Conservation (phyloP, 2,113 vertebrate genomes). For the Sakesphorus luctuosus region DNA sequence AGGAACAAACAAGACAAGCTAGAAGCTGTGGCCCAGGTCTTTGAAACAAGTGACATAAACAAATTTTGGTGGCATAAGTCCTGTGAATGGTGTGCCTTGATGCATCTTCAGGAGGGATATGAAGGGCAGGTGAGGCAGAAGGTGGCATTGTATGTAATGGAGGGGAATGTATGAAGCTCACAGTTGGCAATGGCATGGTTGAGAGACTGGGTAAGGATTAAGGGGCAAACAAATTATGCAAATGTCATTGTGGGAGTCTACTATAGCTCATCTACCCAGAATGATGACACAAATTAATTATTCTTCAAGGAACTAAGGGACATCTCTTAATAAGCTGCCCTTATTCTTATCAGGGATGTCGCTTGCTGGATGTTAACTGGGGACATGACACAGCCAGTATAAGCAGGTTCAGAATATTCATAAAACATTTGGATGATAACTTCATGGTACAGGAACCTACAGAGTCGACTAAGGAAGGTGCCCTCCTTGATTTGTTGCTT, state of each 20-base stretch:
- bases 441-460: not conserved
- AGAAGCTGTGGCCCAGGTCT: not conserved
- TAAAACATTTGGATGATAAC: not conserved
- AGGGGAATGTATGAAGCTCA: no score
- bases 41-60: not conserved
- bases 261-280: not conserved
- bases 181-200: no score
- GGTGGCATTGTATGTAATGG: no score
- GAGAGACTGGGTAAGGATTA: not conserved
- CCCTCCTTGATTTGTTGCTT: rapidly evolving
- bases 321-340: not conserved
- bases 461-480: not conserved
- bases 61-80: not conserved
- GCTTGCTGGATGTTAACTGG: not conserved
- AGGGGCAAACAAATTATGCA: not conserved
- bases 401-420: not conserved
- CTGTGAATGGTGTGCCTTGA: not conserved
- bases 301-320: not conserved
- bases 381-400: not conserved
- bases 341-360: not conserved
- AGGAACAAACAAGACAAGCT: not conserved
- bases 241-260: not conserved
- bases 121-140: not conserved
- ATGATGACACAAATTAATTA: not conserved
- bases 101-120: not conserved